Conservation (phyloP, 2,797 vertebrate species). For the Tamandua tetradactyla region DNA sequence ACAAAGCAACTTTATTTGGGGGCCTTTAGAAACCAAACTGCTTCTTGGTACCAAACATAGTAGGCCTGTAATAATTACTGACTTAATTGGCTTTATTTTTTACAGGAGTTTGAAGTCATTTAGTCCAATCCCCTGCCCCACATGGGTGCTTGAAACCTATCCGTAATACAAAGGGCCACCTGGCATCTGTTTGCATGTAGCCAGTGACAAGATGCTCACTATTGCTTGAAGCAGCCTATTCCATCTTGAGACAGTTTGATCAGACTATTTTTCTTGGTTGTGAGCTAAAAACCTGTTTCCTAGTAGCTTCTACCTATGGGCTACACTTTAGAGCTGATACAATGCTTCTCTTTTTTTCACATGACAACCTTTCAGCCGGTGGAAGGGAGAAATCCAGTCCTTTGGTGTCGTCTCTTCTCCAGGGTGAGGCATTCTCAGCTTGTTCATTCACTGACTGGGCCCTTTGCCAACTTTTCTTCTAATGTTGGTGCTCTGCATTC, state of each 20-base stretch:
- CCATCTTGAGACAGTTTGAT: neutral
- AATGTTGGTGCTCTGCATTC: neutral
- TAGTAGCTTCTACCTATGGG: neutral
- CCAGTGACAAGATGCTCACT: neutral
- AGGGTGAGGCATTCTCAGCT: neutral
- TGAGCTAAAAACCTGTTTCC: neutral
- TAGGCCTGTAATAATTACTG: neutral
- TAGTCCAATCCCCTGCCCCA: neutral
- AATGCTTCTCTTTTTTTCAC: neutral
- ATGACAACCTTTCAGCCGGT: neutral
- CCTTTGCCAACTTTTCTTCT: slow-evolving; percentile 30
- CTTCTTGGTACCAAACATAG: neutral
- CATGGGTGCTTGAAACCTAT: neutral
- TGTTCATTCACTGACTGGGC: neutral
- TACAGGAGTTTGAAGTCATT: neutral
- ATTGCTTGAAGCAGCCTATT: neutral
- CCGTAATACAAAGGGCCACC: neutral
- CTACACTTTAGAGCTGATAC: neutral
- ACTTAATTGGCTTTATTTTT: neutral
- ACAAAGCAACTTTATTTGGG: slow-evolving; percentile 40
- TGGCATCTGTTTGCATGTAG: neutral
- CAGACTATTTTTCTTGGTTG: neutral
- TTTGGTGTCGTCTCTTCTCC: neutral
- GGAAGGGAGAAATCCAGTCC: neutral
- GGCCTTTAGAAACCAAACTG: slow-evolving; percentile 1